Evolutionary conservation across 2,113 vertebrate genomes (phyloP), one percentile per base, ranked within the genome.

Genomic region (Xiphophorus maculatus): DNA sequence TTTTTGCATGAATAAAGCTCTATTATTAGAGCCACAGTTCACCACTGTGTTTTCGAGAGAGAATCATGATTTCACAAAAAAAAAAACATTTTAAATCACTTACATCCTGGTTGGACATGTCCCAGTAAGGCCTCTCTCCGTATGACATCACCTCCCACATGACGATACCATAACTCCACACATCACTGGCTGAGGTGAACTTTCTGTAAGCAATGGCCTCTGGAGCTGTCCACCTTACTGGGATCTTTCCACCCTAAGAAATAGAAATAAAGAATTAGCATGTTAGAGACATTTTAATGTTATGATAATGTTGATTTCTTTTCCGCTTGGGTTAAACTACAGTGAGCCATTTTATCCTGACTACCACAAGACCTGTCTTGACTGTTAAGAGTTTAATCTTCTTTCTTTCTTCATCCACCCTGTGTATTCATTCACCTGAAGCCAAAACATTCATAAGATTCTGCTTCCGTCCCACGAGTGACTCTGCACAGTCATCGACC

Each of bases 141-240:
- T 94, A 95, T 3, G 95, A 95, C 95, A 95, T 95, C 80, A 95
- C 95, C 69, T 95, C 95, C 95, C 94, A 95, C 94, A 95, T 95
- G 82, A 95, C 94, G 1, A 95, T 95, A 80, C 95, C 95, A 11
- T 95, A 95, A 84, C 95, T 95, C 95, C 95, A 95, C 48, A 95
- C 94, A 3, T 95, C 95, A 72, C 94, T 95, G 51, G 95, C 95
- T 0, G 95, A 95, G 63, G 95, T 95, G 89, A 95, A 95, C 88
- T 95, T 95, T 75, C 95, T 90, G 83, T 94, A 95, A 5, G 94
- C 94, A 10, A 95, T 95, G 76, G 95, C 95, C 69, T 95, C 95
- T 0, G 95, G 95, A 4, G 95, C 94, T 0, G 95, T 95, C 95
- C 95, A 95, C 82, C 94, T 92, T 44, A 95, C 94, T 6, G 95